A percentile compares a stretch with the other conserved stretches of the same genome.
phyloP scores from a whole-genome alignment of 1,140 invertebrate genomes.

The Tetramorium alpestre region DNA sequence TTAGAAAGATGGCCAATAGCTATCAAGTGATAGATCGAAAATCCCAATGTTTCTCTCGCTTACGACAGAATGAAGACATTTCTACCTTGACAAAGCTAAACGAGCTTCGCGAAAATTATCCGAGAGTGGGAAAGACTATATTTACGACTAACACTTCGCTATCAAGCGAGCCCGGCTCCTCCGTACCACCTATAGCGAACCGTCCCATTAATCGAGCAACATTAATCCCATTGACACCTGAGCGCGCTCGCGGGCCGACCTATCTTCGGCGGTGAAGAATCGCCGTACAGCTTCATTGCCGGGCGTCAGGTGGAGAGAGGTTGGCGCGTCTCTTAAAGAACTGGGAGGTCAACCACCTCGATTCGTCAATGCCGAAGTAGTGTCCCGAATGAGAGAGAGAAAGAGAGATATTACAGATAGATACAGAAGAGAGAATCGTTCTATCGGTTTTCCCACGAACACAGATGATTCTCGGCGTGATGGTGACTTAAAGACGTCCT shows the following conservation, averaged over 20 bases:
- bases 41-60: slow-evolving; percentile 8
- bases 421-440: slow-evolving; percentile 33
- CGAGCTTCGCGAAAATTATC: slow-evolving; percentile 32
- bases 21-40: neutral
- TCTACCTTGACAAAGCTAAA: slow-evolving; percentile 42
- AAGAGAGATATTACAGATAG: slow-evolving; percentile 7
- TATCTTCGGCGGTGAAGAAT: slow-evolving; percentile 62
- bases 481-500: slow-evolving; percentile 41
- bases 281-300: slow-evolving; percentile 52
- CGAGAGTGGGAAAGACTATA: slow-evolving; percentile 3
- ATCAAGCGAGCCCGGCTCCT: neutral
- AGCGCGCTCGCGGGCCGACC: slow-evolving; percentile 28
- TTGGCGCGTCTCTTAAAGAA: slow-evolving; percentile 52
- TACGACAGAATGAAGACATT: neutral
- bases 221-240: slow-evolving; percentile 59
- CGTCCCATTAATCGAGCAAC: slow-evolving; percentile 51
- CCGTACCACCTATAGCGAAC: slow-evolving; percentile 26
- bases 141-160: slow-evolving; percentile 39
- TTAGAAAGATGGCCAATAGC: neutral
- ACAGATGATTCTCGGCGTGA: slow-evolving; percentile 34
- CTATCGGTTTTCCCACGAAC: slow-evolving; percentile 59
- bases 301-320: slow-evolving; percentile 50
- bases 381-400: slow-evolving; percentile 49
- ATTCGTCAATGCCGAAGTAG: slow-evolving; percentile 62
- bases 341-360: slow-evolving; percentile 51